These are phyloP conservation scores for Gastrophysa polygoni DNA, from an alignment of 2,888 invertebrate genomes.

Conservation along the genomic window DNA sequence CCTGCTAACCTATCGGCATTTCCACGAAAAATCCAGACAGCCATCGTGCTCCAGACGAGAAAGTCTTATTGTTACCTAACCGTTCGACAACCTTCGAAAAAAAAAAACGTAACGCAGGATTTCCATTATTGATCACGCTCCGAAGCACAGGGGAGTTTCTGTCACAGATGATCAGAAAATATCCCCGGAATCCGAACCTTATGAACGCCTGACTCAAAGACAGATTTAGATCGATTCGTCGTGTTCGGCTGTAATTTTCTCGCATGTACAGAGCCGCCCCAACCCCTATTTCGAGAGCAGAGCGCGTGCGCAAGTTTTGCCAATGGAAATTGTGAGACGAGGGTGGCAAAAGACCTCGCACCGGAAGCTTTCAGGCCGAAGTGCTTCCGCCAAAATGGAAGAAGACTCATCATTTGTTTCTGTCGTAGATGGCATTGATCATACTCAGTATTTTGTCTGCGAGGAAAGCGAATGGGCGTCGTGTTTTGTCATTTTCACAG, in stretches of 20 bases:
- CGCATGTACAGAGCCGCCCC: neutral
- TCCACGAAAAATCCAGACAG: constrained; percentile 4
- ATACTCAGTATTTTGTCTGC: too few species aligned
- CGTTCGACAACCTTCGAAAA: constrained; percentile 3
- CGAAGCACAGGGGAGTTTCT: constrained; percentile 7
- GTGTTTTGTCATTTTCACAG: too few species aligned
- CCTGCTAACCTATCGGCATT: neutral
- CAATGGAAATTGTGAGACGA: constrained; percentile 44
- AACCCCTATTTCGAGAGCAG: constrained; percentile 18
- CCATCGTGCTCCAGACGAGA: constrained; percentile 18
- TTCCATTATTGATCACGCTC: constrained; percentile 49
- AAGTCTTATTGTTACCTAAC: constrained; percentile 9
- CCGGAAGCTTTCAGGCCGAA: constrained; percentile 56
- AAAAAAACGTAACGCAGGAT: constrained; percentile 45
- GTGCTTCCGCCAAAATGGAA: constrained; percentile 57
- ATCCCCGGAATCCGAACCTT: neutral
- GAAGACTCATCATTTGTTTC: constrained; percentile 45
- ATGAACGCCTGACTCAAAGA: neutral
- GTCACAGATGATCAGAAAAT: neutral
- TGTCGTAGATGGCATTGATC: constrained; percentile 18
- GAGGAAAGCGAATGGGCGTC: too few species aligned
- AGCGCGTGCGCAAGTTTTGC: constrained; percentile 44
- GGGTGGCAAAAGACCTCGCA: constrained; percentile 47
- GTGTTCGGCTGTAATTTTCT: constrained; percentile 11
- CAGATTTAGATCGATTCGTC: constrained; percentile 2